Base-by-base conservation (phyloP, 2,888 invertebrate species). In the Petrolisthes manimaculis region DNA sequence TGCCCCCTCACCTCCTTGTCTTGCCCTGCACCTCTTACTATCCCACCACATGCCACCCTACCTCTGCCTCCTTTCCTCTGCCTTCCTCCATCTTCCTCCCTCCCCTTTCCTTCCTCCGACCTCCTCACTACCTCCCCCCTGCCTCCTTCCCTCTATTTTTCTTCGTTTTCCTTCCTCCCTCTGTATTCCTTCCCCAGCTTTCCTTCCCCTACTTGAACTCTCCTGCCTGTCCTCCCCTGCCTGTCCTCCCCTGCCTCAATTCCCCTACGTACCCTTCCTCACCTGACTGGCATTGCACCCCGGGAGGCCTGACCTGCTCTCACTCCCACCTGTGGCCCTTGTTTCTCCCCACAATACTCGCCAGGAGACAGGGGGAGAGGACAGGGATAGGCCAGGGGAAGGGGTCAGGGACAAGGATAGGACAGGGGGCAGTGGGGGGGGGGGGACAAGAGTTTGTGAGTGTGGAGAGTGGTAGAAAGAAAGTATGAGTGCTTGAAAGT, bases 241-340 rank as follows among this genome's bases (percentile, higher is more conserved):
- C 8, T 12, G 37, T 2, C 3, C 8, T 12, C 18, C 4, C 18
- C 51, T 21, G 18, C n/a, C n/a, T 8, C n/a, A 8, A 12, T 74
- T 74, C 18, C n/a, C 74, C 24, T 21, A 12, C 24, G 12, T 74
- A 12, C 24, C 74, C n/a, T 74, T n/a, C 12, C n/a, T 21, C n/a
- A 21, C 77, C 53, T 18, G 21, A 21, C 21, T 51, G 53, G 51
- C 37, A 0, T 77, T 24, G 37, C 77, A 24, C 53, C 77, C 77
- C 77, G 37, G 77, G 61, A 18, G 61, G 61, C 37, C 77, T 77
- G 37, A 77, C 53, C 37, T 77, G 18, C 37, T 37, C 77, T 77
- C 77, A 77, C 18, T 51, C 77, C 53, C 77, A 24, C 53, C 37
- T 77, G 77, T 37, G 3, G 18, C 18, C 3, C 6, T 24, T 5